Conservation (phyloP, 2,888 invertebrate genomes). For the Seira musarum region DNA sequence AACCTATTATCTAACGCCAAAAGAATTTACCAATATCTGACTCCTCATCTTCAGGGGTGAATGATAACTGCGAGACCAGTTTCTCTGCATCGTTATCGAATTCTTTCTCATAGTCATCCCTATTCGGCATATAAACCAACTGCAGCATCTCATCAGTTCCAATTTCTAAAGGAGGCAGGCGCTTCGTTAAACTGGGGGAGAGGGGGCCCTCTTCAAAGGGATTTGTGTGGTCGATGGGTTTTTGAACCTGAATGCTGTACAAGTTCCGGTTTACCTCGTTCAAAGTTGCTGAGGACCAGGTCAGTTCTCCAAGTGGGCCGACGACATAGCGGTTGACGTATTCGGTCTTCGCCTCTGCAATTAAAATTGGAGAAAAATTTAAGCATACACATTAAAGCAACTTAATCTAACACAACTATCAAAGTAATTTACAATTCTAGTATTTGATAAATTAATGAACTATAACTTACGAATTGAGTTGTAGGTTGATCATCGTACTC, state of each 20-base stretch:
- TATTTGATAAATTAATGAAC: too few relatives aligned
- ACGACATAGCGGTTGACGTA: conserved; percentile 90
- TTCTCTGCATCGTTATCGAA: conserved; percentile 94
- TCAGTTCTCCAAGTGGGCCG: conserved; percentile 90
- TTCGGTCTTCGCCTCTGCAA: conserved; percentile 90
- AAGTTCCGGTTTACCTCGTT: conserved; percentile 52
- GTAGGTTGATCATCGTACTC: too few relatives aligned
- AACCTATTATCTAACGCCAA: not conserved
- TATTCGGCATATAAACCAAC: conserved; percentile 93
- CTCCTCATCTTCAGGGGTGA: conserved; percentile 89
- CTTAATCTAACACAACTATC: too few relatives aligned
- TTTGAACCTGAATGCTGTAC: conserved; percentile 68
- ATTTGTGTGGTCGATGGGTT: conserved; percentile 84
- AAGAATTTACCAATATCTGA: conserved; percentile 85
- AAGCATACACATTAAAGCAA: too few relatives aligned
- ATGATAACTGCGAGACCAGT: conserved; percentile 86
- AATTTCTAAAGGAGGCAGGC: conserved; percentile 86
- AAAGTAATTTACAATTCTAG: not conserved
- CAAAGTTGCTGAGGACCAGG: conserved; percentile 76
- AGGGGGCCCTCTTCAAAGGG: conserved; percentile 83
- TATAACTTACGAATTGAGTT: too few relatives aligned
- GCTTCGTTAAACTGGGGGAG: conserved; percentile 81
- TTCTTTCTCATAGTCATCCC: conserved; percentile 97
- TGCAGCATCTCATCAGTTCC: conserved; percentile 88
- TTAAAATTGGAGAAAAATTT: too few relatives aligned